Conservation (phyloP, 2,888 invertebrate species). For the Drosophila mettleri region DNA sequence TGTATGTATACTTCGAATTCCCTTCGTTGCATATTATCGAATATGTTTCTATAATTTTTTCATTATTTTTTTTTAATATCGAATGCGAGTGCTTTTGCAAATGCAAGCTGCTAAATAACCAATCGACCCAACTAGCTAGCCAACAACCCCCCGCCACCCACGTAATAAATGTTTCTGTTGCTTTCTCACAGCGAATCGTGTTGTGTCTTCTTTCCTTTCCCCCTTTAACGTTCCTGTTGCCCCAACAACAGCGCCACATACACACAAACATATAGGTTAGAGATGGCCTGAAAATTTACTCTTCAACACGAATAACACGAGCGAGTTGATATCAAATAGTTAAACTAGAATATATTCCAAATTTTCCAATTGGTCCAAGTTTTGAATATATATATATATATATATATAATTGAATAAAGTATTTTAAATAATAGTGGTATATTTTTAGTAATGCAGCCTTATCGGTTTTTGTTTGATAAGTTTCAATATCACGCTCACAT, state of each 20-base stretch:
- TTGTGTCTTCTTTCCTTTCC: slow-evolving; percentile 64
- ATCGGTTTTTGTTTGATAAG: slow-evolving; percentile 17
- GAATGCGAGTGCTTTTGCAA: slow-evolving; percentile 66
- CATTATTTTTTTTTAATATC: slow-evolving; percentile 47
- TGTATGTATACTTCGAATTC: slow-evolving; percentile 61
- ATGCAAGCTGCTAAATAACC: slow-evolving; percentile 73
- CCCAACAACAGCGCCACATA: slow-evolving; percentile 69
- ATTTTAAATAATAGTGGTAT: background rate
- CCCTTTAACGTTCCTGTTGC: slow-evolving; percentile 42
- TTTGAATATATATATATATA: slow-evolving; percentile 1
- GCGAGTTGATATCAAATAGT: background rate
- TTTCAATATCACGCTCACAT: slow-evolving; percentile 41
- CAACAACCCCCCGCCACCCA: slow-evolving; percentile 51
- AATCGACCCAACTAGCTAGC: slow-evolving; percentile 61
- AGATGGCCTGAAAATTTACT: slow-evolving; percentile 37
- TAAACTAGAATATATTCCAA: background rate
- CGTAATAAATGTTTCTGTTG: slow-evolving; percentile 71
- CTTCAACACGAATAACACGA: slow-evolving; percentile 29
- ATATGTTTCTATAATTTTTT: slow-evolving; percentile 28
- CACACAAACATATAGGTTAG: slow-evolving; percentile 55
- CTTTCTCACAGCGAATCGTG: slow-evolving; percentile 79
- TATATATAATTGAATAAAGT: background rate
- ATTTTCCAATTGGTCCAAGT: background rate
- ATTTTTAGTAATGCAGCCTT: background rate
- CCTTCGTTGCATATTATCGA: slow-evolving; percentile 61